phyloP scores from a whole-genome alignment of 2,888 invertebrate genomes.

The Neocrepidodera transversa region DNA sequence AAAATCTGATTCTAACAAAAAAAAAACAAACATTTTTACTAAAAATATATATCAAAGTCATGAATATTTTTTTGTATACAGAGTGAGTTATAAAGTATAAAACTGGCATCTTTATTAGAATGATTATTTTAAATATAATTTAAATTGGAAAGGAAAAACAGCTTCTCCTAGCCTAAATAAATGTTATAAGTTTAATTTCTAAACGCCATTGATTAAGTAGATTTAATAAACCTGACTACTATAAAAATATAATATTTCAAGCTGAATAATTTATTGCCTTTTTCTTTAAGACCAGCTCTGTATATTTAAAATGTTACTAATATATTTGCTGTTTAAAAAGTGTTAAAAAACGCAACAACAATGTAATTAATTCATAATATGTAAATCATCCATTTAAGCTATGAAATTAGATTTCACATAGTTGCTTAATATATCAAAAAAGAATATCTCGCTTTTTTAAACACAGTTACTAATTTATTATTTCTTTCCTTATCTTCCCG shows the following conservation, averaged over 20 bases:
- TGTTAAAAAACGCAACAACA: neutral
- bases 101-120: too few relatives aligned
- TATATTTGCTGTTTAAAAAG: neutral
- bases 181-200: too few relatives aligned
- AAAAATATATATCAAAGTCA: neutral
- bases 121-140: too few relatives aligned
- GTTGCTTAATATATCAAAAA: neutral
- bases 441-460: neutral
- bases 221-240: too few relatives aligned
- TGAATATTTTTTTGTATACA: too few relatives aligned
- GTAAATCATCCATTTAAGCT: neutral
- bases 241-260: too few relatives aligned
- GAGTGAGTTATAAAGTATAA: too few relatives aligned
- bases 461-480: constrained; percentile 30
- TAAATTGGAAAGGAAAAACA: too few relatives aligned
- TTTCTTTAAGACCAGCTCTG: too few relatives aligned
- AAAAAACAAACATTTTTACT: neutral
- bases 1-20: neutral
- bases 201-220: too few relatives aligned
- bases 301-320: constrained; percentile 6
- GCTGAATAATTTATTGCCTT: too few relatives aligned
- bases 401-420: neutral
- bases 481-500: constrained; percentile 16
- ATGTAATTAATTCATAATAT: constrained; percentile 2
- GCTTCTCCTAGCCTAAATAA: too few relatives aligned